Base-by-base conservation (phyloP, 23 tunicate species). In the Botrylloides violaceus region DNA sequence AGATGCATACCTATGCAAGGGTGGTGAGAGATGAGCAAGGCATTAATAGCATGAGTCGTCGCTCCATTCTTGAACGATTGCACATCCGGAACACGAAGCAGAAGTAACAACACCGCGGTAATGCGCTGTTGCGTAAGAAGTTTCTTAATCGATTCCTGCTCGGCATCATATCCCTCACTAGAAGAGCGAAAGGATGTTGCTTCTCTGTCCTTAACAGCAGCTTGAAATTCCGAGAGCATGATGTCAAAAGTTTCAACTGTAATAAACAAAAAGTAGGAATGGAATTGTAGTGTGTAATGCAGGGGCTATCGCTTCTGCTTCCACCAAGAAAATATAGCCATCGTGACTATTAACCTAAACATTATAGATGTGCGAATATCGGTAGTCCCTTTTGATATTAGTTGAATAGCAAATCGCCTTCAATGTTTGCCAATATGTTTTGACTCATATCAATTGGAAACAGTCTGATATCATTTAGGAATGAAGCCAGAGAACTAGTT, bases 1-100 rank as follows among this genome's bases (percentile, higher is more conserved):
- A 43, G 9, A 43, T 43, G 66, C 95, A 61, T 55, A 87, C 95
- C 49, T 3, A 87, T 80, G 29, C 82, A 87, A 0, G 95, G 95
- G 25, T 72, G 86, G 63, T 87, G 71, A 26, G 70, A 59, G 38
- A 76, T 84, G 20, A 64, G 57, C 50, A 87, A 34, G 20, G 80
- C n/a, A 31, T 31, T 19, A 35, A 80, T 37, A 0, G 78, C 82
- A n/a, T 79, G 35, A 4, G 61, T 31, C 12, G 31, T 3, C 19
- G 58, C 68, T 15, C 3, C 18, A n/a, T 30, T 32, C 30, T 76
- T 63, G 59, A 61, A 66, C 6, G 47, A 36, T 27, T 76, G 47
- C 22, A 78, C 38, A n/a, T 29, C 76, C 2, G 92, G 92, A 4
- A 63, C 61, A 25, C 49, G 62, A 27, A 81, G 29, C 2, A 71